Evolutionary conservation across 2,888 invertebrate genomes (phyloP), one percentile per base, ranked within the genome.

Genomic region (Pammene aurita): DNA sequence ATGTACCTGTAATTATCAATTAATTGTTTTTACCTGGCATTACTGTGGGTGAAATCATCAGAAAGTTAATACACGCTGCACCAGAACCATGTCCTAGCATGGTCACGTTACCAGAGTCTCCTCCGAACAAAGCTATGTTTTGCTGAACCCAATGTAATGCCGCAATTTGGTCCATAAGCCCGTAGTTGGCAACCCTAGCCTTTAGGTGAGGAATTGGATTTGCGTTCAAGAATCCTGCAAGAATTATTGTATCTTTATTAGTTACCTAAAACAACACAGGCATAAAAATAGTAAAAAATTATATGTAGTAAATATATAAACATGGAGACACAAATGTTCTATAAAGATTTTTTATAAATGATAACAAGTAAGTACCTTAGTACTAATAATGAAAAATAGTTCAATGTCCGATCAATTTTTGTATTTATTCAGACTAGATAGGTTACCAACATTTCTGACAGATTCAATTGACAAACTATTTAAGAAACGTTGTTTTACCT

Each of bases 131-230:
- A 0, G 95, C 97, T 71, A 99, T 97, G 86, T 99, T 98, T 85
- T 98, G 97, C 83, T 98, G 97, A 46, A 99, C 96, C 99, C 99
- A 99, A 80, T 98, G 98, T 44, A 99, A 92, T 0, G 99, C 99
- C 0, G 98, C 98, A 82, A 98, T 97, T 90, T 98, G 98, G 92
- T 99, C 99, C 96, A 98, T 98, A 66, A 99, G 94, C 0, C 99
- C 99, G 86, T 98, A 98, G 94, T 99, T 99, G 18, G 97, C 97
- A 38, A 97, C 97, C 68, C 97, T 94, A 2, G 97, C 97, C 84
- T 96, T 96, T 73, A 95, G 89, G 80, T 97, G 96, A 0, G 97
- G 97, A 79, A 96, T 96, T 65, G 96, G 96, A 88, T 97, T 97
- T 72, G 97, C 97, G 88, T 97, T 97, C 72, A 97, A 94, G 88